These are phyloP conservation scores for Lepilemur ruficaudatus DNA, from an alignment of 2,797 vertebrate species.

Conservation along the genomic window DNA sequence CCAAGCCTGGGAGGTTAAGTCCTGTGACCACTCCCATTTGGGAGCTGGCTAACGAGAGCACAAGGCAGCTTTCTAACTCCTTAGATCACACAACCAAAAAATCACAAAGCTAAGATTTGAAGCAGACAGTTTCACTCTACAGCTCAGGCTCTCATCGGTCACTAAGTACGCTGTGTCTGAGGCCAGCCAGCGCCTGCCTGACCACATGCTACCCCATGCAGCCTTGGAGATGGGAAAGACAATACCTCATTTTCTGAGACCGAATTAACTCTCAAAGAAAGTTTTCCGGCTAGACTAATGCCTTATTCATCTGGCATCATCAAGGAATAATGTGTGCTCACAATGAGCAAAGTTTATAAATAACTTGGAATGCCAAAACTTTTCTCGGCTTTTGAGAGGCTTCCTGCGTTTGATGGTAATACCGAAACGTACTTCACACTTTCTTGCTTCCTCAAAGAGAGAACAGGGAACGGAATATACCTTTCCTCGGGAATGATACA, in stretches of 20 bases:
- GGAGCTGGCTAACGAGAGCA: background rate
- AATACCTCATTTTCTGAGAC: background rate
- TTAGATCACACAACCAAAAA: background rate
- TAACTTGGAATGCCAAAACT: background rate
- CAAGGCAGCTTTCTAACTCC: background rate
- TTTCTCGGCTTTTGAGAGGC: background rate
- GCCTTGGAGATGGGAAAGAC: background rate
- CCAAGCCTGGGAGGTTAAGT: background rate
- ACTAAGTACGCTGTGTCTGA: background rate
- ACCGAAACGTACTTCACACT: background rate
- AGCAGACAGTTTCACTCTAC: background rate
- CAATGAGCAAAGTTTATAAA: background rate
- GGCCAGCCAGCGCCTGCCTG: background rate
- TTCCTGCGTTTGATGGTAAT: background rate
- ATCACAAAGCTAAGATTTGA: background rate
- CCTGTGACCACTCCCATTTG: background rate
- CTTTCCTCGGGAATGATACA: background rate
- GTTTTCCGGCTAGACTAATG: background rate
- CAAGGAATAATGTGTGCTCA: background rate
- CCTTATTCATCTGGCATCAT: background rate
- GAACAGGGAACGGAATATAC: background rate
- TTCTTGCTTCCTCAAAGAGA: background rate
- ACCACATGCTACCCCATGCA: background rate
- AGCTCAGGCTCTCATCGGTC: background rate
- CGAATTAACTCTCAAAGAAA: constrained; percentile 30